Conservation (phyloP, 2,113 vertebrate species). For the Daboia siamensis region DNA sequence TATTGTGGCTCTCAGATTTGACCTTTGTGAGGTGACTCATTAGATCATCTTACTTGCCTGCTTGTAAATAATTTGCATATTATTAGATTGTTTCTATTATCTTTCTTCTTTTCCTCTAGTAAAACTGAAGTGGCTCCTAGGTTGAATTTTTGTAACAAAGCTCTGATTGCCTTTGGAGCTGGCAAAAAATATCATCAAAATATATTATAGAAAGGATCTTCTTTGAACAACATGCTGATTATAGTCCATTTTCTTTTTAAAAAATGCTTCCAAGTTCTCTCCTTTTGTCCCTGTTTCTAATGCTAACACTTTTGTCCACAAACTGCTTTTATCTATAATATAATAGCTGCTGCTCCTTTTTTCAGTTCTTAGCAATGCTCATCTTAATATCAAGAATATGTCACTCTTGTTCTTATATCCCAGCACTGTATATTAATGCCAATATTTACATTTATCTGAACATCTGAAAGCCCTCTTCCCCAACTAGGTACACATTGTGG, state of each 20-base stretch:
- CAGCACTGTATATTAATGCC: not conserved
- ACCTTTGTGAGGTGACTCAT: not conserved
- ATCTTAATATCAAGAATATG: not conserved
- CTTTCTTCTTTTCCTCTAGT: not conserved
- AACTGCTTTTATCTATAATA: not conserved
- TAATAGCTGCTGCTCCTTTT: not conserved
- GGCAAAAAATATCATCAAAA: not conserved
- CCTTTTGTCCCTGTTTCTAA: not conserved
- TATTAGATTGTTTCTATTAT: not conserved
- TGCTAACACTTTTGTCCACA: not conserved
- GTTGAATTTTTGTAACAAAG: not conserved
- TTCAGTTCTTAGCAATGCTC: not conserved
- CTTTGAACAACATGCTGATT: not conserved
- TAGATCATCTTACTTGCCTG: rapidly evolving
- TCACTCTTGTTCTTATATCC: not conserved
- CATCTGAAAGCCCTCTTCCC: not conserved
- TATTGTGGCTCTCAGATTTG: not conserved
- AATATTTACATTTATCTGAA: not conserved
- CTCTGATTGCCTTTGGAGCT: not conserved
- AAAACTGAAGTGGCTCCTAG: not conserved
- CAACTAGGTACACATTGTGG: not conserved
- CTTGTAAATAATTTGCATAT: slow-evolving; percentile 20
- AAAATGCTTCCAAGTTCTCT: not conserved
- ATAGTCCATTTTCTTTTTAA: not conserved
- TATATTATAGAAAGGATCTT: not conserved